Evolutionary conservation across 2,888 invertebrate genomes (phyloP).

Genomic region (Drosophila sordidapex): DNA sequence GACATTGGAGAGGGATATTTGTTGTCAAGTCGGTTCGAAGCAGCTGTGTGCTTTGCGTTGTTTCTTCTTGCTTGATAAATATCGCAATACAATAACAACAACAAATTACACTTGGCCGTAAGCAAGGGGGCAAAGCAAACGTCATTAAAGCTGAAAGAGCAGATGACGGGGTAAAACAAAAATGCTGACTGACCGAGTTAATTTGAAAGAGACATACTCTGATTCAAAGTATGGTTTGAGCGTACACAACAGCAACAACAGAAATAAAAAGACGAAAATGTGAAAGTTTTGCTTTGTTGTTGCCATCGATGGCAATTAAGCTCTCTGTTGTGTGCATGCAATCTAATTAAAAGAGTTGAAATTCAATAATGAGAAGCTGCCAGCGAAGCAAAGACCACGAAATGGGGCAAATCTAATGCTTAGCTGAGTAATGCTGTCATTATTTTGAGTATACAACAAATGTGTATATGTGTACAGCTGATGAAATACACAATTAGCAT

Average conservation of each 20-base stretch:
- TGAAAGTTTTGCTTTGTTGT: conserved; percentile 64
- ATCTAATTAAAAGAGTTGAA: conserved; percentile 51
- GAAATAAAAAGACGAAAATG: conserved; percentile 42
- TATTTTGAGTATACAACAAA: not conserved
- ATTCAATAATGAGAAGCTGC: conserved; percentile 40
- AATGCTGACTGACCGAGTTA: conserved; percentile 23
- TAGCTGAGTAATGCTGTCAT: conserved; percentile 14
- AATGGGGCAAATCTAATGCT: conserved; percentile 13
- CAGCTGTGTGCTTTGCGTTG: conserved; percentile 15
- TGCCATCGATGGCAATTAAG: conserved; percentile 18
- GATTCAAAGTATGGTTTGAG: conserved; percentile 13
- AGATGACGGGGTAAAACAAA: conserved; percentile 4
- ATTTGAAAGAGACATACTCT: conserved; percentile 20
- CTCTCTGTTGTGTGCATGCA: conserved; percentile 43
- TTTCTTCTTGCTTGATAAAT: conserved; percentile 38
- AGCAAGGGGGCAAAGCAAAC: conserved; percentile 35
- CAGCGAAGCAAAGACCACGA: conserved; percentile 28
- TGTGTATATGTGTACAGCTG: conserved; percentile 18
- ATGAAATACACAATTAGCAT: conserved; percentile 48
- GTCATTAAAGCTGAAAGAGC: not conserved
- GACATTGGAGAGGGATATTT: conserved; percentile 20
- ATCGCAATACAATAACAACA: conserved; percentile 32
- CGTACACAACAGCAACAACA: conserved; percentile 18
- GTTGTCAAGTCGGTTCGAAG: conserved; percentile 47
- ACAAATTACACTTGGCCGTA: conserved; percentile 25